Evolutionary conservation across 23 tunicate species (phyloP).

Genomic region (Corella eumyota): DNA sequence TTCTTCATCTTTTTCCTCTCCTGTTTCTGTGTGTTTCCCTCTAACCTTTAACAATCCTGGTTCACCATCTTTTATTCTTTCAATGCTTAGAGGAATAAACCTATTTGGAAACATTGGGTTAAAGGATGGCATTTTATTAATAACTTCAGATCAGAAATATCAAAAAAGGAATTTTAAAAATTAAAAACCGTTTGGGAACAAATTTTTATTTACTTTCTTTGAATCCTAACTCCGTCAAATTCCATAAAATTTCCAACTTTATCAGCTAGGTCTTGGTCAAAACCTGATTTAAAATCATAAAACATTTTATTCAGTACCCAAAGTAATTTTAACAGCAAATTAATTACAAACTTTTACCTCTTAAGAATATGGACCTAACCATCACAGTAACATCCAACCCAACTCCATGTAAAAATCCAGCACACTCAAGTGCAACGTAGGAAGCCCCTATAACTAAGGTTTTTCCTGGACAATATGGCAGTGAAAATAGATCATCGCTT

Average conservation of each 20-base stretch:
- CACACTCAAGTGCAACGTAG: constrained; percentile 93
- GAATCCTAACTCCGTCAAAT: constrained; percentile 33
- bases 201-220: constrained; percentile 38
- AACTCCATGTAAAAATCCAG: constrained; percentile 77
- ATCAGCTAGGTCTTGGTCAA: constrained; percentile 90
- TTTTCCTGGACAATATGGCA: constrained; percentile 82
- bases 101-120: constrained; percentile 9
- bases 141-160: too few relatives aligned
- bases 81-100: constrained; percentile 54
- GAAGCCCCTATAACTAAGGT: constrained; percentile 88
- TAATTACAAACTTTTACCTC: too few relatives aligned
- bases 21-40: constrained; percentile 32
- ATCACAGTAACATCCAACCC: constrained; percentile 87
- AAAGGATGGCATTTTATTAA: not conserved
- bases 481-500: constrained; percentile 86
- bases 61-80: constrained; percentile 28
- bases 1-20: constrained; percentile 39
- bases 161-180: too few relatives aligned
- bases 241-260: constrained; percentile 65
- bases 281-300: constrained; percentile 35
- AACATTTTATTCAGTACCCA: too few relatives aligned
- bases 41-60: constrained; percentile 59
- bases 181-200: too few relatives aligned
- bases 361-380: constrained; percentile 87
- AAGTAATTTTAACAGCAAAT: too few relatives aligned